Conservation (phyloP, 35 echinoderm and acorn worm genomes). For the Patiria miniata region DNA sequence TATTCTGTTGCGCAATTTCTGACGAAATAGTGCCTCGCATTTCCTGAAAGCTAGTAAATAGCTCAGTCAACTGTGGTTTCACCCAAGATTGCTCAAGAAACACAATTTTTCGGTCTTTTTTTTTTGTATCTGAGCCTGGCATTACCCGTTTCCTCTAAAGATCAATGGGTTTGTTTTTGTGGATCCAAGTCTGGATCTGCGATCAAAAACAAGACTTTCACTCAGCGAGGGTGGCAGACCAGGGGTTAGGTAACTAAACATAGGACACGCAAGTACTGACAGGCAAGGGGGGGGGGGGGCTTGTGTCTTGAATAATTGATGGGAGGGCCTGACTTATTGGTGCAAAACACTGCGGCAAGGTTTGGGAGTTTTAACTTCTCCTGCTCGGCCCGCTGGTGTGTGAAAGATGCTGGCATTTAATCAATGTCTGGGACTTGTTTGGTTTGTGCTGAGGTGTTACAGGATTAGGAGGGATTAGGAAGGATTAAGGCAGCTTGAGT, state of each 20-base stretch:
- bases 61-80: too few species aligned
- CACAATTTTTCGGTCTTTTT: too few species aligned
- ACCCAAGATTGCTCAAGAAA: too few species aligned
- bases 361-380: not conserved
- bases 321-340: not conserved
- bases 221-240: constrained; percentile 3
- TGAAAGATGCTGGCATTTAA: not conserved
- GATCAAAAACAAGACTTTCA: not conserved
- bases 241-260: constrained; percentile 28
- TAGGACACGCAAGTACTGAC: not conserved
- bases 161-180: too few species aligned
- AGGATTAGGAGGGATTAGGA: not conserved
- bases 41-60: too few species aligned
- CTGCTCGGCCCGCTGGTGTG: not conserved
- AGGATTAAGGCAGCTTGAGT: too few species aligned
- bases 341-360: too few species aligned
- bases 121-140: too few species aligned
- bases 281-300: not conserved
- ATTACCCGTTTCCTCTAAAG: too few species aligned
- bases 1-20: too few species aligned
- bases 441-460: constrained; percentile 1
- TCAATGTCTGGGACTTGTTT: constrained; percentile 8
- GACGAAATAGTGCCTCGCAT: too few species aligned
- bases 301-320: not conserved
- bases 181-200: too few species aligned